Evolutionary conservation across 2,113 vertebrate species (phyloP).

Genomic region (Actenoides lindsayi): DNA sequence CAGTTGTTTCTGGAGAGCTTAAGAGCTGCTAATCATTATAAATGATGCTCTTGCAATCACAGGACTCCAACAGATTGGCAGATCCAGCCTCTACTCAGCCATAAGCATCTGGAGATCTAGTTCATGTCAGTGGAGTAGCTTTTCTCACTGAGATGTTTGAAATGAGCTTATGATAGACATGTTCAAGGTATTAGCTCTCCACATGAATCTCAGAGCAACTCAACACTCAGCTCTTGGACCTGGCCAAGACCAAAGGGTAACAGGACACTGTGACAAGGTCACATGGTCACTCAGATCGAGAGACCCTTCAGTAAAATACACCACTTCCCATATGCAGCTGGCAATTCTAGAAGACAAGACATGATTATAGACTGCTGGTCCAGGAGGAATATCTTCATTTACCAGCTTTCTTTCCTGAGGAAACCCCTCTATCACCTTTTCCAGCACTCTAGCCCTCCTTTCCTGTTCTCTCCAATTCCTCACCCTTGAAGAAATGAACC

Average conservation of each 20-base stretch:
- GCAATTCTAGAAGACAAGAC: background rate
- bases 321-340: background rate
- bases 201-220: rapidly evolving
- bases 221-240: background rate
- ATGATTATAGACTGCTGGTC: background rate
- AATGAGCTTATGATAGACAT: rapidly evolving
- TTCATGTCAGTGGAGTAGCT: background rate
- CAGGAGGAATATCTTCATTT: background rate
- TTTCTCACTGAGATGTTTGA: background rate
- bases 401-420: background rate
- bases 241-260: background rate
- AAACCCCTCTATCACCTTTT: background rate
- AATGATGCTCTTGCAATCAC: background rate
- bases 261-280: background rate
- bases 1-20: background rate
- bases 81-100: background rate
- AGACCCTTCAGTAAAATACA: background rate
- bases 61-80: background rate
- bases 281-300: too few species aligned
- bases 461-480: background rate
- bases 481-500: background rate
- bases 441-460: background rate
- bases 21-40: background rate
- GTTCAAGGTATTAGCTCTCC: background rate
- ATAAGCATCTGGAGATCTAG: background rate